A percentile compares a stretch with the other conserved stretches of the same genome.
Conservation (phyloP, 2,888 invertebrate genomes). For the Monoplex corrugatus region DNA sequence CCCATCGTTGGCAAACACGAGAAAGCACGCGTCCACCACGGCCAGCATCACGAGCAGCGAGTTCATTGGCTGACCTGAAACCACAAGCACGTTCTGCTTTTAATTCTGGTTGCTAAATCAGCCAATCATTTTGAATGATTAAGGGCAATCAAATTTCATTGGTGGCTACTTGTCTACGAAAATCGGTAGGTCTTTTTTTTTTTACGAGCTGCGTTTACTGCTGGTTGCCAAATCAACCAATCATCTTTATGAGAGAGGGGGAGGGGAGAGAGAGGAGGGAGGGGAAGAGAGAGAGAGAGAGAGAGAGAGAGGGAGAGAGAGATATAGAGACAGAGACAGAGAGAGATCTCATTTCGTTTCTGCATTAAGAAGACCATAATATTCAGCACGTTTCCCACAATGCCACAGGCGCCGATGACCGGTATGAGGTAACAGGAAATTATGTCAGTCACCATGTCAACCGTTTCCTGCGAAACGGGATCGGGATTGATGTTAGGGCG, state of each 20-base stretch:
- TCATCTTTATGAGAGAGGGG: neutral
- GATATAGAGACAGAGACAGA: neutral
- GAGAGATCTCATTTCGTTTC: constrained; percentile 28
- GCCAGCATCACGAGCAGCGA: constrained; percentile 33
- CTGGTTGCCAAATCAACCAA: too few species aligned
- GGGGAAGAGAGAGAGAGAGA: neutral
- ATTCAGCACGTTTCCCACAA: constrained; percentile 19
- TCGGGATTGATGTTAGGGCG: neutral
- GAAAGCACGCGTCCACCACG: constrained; percentile 11
- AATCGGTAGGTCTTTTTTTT: too few species aligned
- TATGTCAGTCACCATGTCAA: neutral
- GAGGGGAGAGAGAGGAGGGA: neutral
- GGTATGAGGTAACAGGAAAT: constrained; percentile 24
- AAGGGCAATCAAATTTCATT: too few species aligned
- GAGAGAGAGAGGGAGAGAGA: neutral
- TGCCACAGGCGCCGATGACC: neutral
- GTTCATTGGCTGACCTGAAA: constrained; percentile 30
- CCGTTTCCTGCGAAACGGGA: constrained; percentile 1
- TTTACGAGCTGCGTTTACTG: too few species aligned
- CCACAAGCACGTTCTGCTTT: too few species aligned
- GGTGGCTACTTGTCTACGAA: too few species aligned
- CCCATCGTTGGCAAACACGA: constrained; percentile 24
- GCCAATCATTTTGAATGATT: too few species aligned
- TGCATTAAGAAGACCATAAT: constrained; percentile 19
- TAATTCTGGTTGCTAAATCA: too few species aligned